These are phyloP conservation scores for Pluvianellus socialis DNA, from an alignment of 2,113 vertebrate genomes.

Conservation along the genomic window DNA sequence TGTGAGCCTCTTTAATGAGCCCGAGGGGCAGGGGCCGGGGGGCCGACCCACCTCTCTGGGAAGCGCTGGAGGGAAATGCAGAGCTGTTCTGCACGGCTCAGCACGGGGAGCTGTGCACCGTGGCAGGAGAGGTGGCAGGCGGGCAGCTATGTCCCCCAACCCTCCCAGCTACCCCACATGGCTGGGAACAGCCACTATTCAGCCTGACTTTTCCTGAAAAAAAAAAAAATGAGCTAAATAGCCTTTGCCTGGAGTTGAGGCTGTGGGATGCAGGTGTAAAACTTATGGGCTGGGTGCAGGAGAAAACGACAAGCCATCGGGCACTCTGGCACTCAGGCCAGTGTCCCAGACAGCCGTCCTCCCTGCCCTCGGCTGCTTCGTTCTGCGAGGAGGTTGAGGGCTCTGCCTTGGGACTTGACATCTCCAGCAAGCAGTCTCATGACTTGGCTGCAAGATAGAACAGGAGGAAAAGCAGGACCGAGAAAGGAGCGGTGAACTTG, in stretches of 20 bases:
- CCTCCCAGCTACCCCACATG: fast-evolving
- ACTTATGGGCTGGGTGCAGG: not conserved
- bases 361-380: not conserved
- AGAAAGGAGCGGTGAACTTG: not conserved
- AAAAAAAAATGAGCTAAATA: not conserved
- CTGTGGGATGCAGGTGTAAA: not conserved
- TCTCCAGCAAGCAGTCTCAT: not conserved
- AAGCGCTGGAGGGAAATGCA: not conserved
- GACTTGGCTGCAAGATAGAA: not conserved
- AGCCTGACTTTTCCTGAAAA: not conserved
- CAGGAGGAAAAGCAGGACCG: not conserved
- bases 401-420: not conserved
- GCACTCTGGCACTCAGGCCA: fast-evolving
- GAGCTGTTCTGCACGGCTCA: too few species aligned
- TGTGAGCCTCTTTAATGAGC: not conserved
- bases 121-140: not conserved
- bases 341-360: too few species aligned
- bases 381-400: fast-evolving
- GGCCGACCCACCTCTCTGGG: fast-evolving
- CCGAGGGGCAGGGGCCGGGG: fast-evolving
- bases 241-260: fast-evolving
- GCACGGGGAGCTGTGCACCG: fast-evolving
- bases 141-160: too few species aligned
- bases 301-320: fast-evolving
- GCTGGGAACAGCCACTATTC: not conserved